phyloP scores from a whole-genome alignment of 2,888 invertebrate genomes.

The Ypsolopha scabrella region DNA sequence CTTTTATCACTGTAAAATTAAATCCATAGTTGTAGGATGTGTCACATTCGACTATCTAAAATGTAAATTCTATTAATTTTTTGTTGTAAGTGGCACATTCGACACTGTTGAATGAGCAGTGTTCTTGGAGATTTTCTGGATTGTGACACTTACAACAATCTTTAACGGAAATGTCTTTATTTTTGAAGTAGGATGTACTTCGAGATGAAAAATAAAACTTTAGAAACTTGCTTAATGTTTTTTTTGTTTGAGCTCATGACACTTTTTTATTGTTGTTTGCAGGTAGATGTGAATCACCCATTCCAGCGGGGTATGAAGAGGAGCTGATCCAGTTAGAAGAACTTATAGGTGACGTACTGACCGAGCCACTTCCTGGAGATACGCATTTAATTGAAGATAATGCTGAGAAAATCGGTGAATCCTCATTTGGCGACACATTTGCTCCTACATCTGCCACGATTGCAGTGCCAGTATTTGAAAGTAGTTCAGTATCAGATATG shows the following conservation, averaged over 20 bases:
- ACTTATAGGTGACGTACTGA: not conserved
- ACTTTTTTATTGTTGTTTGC: no score
- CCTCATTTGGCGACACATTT: no score
- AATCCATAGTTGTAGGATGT: no score
- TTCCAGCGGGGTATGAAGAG: slow-evolving; percentile 1
- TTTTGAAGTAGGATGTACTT: not conserved
- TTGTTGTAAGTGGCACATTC: not conserved
- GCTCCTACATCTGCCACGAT: no score
- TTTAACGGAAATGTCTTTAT: not conserved
- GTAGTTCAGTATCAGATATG: no score
- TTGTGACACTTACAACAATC: not conserved
- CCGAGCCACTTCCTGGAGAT: no score
- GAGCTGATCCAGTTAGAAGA: slow-evolving; percentile 1
- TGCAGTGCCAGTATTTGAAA: no score
- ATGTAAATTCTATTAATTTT: not conserved
- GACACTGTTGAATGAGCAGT: not conserved
- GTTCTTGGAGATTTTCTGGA: not conserved
- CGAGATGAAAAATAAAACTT: not conserved
- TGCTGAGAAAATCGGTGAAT: no score
- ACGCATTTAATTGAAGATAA: not conserved
- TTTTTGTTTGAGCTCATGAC: no score
- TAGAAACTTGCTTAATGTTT: not conserved
- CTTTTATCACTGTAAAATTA: not conserved
- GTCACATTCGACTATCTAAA: no score
- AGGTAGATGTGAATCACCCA: not conserved